phyloP scores from a whole-genome alignment of 2,888 invertebrate genomes.

The Morinoia aosen region DNA sequence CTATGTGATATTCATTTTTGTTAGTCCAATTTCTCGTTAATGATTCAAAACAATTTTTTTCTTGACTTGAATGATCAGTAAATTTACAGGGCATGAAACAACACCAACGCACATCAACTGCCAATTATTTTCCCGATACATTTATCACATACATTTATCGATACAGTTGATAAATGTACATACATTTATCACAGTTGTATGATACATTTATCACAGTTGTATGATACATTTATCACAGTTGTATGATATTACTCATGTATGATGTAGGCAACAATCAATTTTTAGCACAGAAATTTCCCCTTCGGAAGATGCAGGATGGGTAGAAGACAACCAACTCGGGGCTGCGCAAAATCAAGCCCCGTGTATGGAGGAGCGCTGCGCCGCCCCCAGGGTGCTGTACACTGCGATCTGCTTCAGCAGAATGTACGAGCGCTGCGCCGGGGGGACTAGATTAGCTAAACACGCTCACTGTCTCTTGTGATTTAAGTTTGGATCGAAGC shows the following conservation, averaged over 20 bases:
- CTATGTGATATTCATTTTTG: no score
- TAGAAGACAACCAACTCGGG: background rate
- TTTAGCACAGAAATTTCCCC: background rate
- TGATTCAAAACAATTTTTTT: no score
- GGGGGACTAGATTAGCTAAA: conserved; percentile 46
- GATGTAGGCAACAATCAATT: background rate
- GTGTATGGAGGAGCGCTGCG: background rate
- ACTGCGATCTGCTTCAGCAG: conserved; percentile 44
- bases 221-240: background rate
- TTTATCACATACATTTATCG: no score
- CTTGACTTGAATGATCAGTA: no score
- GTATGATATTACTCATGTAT: background rate
- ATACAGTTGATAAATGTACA: no score
- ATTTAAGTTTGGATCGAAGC: conserved; percentile 51
- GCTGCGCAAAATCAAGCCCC: background rate
- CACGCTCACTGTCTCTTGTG: conserved; percentile 46
- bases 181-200: no score
- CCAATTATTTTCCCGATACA: no score
- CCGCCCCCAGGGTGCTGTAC: conserved; percentile 39
- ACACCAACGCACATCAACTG: no score
- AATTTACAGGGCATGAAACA: no score
- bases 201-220: no score
- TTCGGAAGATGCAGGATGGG: no score
- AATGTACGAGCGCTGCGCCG: conserved; percentile 29
- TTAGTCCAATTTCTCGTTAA: no score